Evolutionary conservation across 2,888 invertebrate species (phyloP).

Genomic region (Crematogaster levior): DNA sequence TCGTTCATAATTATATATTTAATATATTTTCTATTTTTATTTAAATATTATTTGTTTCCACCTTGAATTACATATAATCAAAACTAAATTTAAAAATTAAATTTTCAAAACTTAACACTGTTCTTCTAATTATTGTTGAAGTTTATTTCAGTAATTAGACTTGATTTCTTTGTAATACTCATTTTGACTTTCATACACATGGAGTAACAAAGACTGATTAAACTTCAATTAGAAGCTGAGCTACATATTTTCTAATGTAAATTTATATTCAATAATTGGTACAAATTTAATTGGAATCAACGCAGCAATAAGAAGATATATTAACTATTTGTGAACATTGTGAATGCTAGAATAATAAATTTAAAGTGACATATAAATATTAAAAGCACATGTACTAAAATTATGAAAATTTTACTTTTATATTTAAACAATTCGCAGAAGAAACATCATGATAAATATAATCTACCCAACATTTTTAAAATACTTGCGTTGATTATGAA

Average conservation of each 20-base stretch:
- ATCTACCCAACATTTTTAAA: constrained; percentile 7
- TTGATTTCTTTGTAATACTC: neutral
- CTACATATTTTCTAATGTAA: neutral
- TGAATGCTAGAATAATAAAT: neutral
- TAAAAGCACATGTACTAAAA: neutral
- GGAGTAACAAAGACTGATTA: neutral
- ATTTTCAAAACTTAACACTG: neutral
- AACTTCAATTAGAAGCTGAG: neutral
- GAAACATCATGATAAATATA: constrained; percentile 13
- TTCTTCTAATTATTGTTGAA: neutral
- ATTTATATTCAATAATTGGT: neutral
- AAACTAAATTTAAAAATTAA: no score
- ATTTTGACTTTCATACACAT: neutral
- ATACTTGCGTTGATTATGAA: neutral
- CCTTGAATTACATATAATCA: constrained; percentile 30
- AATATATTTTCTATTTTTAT: constrained; percentile 5
- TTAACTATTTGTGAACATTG: neutral
- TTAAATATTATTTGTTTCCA: constrained; percentile 41
- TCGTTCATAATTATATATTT: constrained; percentile 20
- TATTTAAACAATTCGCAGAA: constrained; percentile 8
- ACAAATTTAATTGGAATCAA: neutral
- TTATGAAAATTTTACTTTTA: neutral
- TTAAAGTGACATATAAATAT: neutral
- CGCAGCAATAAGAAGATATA: constrained; percentile 24
- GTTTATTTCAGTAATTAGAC: neutral